phyloP scores from a whole-genome alignment of 2,797 vertebrate species.

The Pantherophis alleghaniensis region DNA sequence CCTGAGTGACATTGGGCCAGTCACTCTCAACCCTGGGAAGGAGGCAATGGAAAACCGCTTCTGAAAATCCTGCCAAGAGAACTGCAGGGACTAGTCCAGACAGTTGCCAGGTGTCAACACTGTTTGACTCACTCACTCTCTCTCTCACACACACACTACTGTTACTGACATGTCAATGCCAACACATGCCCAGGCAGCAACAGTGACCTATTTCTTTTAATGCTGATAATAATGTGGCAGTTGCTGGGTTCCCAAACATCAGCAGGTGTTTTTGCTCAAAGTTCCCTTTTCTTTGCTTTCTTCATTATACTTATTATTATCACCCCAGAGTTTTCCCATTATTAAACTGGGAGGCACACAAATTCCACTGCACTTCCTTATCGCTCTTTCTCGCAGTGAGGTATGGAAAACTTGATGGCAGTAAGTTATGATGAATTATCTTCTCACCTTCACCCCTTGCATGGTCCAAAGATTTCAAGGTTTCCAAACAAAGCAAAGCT shows the following conservation, averaged over 20 bases:
- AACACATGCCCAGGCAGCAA: not conserved
- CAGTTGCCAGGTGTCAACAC: not conserved
- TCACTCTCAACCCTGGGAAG: not conserved
- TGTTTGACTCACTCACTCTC: too few species aligned
- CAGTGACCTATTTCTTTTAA: not conserved
- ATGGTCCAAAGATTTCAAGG: not conserved
- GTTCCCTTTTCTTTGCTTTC: not conserved
- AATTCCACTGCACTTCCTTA: slow-evolving; percentile 8
- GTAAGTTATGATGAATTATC: not conserved
- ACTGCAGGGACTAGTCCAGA: not conserved
- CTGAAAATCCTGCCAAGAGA: not conserved
- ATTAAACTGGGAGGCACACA: not conserved
- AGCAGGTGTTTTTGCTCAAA: slow-evolving; percentile 12
- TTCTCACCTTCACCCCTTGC: not conserved
- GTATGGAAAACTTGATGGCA: not conserved
- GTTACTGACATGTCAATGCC: not conserved
- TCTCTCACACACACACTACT: not conserved
- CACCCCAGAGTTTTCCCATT: not conserved
- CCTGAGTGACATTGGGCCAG: not conserved
- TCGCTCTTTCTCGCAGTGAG: not conserved
- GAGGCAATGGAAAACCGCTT: not conserved
- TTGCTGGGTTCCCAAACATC: not conserved
- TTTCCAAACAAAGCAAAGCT: not conserved
- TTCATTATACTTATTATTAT: slow-evolving; percentile 7
- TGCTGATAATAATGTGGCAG: not conserved